Evolutionary conservation across 2,113 vertebrate species (phyloP).

Genomic region (Mormyrus lacerda): DNA sequence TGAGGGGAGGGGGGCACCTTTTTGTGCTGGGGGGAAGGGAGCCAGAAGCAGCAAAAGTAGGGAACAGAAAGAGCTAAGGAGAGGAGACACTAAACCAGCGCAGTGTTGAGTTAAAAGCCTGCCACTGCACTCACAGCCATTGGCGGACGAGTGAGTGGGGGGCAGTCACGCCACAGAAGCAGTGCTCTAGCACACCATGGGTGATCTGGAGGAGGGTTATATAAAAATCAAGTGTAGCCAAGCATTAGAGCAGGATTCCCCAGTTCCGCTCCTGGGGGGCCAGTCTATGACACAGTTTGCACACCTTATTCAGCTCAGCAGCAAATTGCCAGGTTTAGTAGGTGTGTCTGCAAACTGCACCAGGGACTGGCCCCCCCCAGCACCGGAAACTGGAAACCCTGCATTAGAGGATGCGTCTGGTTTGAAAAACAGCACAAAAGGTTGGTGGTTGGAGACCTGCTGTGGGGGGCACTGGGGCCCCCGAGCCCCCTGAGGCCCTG

Average conservation of each 20-base stretch:
- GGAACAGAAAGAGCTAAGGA: neutral
- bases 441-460: constrained; percentile 68
- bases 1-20: neutral
- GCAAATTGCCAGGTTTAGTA: neutral
- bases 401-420: neutral
- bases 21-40: neutral
- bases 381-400: neutral
- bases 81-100: neutral
- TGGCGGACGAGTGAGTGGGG: neutral
- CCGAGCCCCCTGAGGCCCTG: constrained; percentile 54
- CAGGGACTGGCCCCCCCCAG: neutral
- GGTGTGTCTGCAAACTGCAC: neutral
- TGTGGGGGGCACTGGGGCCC: constrained; percentile 56
- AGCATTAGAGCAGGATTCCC: neutral
- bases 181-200: neutral
- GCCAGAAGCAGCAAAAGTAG: neutral
- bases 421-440: neutral
- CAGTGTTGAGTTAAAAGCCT: neutral
- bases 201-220: neutral
- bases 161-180: neutral
- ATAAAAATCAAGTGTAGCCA: neutral
- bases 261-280: neutral
- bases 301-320: neutral
- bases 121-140: neutral
- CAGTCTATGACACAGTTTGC: neutral